Evolutionary conservation across 2,113 vertebrate genomes (phyloP), one percentile per base, ranked within the genome.

Genomic region (Oncorhynchus keta): DNA sequence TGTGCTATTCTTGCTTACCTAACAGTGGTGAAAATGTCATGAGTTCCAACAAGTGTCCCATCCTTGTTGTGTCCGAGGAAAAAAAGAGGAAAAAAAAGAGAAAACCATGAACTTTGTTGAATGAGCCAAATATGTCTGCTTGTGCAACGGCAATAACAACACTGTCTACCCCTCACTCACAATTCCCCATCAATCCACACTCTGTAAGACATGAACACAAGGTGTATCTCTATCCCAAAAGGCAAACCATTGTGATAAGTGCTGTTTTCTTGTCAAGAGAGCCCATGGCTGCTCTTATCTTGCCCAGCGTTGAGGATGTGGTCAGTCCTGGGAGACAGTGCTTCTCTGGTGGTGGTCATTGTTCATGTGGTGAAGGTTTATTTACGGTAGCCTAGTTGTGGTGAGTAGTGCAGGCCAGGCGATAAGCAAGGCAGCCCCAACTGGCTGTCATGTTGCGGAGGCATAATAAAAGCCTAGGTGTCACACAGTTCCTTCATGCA

Each of bases 231-330:
- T 30, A 13, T 26, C 66, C 67, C 30, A 70, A 24, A 48, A 49
- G 65, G 65, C 24, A 12, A 28, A 67, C 24, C 11, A 26, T 83
- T 78, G 48, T 77, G 82, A 86, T 81, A 76, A 86, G 81, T 85
- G 84, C 90, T 81, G 86, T 90, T 89, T 67, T 89, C 89, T 86
- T 90, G 88, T 83, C 81, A 83, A 78, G 77, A 76, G 28, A 75
- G 79, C 79, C 76, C 80, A 86, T 83, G 79, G 79, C 81, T 30
- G 77, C 74, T 79, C 91, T 94, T 94, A 93, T 94, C 93, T 92
- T 57, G 22, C 76, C 49, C 84, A 89, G 91, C 70, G 87, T 84
- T 85, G 88, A 93, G 93, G 92, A 94, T 94, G 93, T 93, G 93
- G 92, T 94, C 91, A 92, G 85, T 74, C 59, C 85, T 85, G 84